Base-by-base conservation (phyloP, 2,113 vertebrate species). In the Axis porcinus region DNA sequence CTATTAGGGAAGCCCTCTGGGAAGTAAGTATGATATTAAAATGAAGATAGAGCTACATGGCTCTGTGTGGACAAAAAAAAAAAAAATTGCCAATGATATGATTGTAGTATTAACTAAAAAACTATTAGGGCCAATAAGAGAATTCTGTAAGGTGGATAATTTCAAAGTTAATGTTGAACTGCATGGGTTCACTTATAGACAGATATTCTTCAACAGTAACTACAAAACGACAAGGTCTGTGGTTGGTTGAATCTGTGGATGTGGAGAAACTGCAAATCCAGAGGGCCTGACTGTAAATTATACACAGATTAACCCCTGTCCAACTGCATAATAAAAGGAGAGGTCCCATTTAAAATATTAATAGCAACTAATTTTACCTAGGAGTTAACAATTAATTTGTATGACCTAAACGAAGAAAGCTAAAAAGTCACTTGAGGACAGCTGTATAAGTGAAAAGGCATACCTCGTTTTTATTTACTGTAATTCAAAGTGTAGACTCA, bases 91-190 rank as follows among this genome's bases (percentile, higher is more conserved):
- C 55, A 84, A 27, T 87, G 19, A 58, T 76, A 45, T 86, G 81
- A 85, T 70, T 89, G 5, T 85, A 91, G 25, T n/a, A 50, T 79
- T 45, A 91, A 55, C 55, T 60, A 58, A 92, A 92, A 88, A 88
- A 28, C 70, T 47, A 7, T 52, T 64, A 78, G 33, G 54, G 43
- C 28, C 25, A 64, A 40, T 89, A 58, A 92, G 15, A 50, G n/a
- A 84, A 81, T 94, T 98, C 23, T 50, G 0, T 93, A 74, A 97
- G 79, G 33, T 86, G 23, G 58, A 36, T 16, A 92, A 4, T 89
- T 96, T 54, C n/a, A 94, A 87, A 79, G 8, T 86, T 95, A 93
- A 36, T 95, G 13, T 84, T 55, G 81, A 83, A 83, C 81, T 83
- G n/a, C 52, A 83, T 23, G 1, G 52, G 12, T 83, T 7, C 52